These are phyloP conservation scores for Coreius guichenoti DNA, from an alignment of 2,797 vertebrate genomes.

Conservation along the genomic window DNA sequence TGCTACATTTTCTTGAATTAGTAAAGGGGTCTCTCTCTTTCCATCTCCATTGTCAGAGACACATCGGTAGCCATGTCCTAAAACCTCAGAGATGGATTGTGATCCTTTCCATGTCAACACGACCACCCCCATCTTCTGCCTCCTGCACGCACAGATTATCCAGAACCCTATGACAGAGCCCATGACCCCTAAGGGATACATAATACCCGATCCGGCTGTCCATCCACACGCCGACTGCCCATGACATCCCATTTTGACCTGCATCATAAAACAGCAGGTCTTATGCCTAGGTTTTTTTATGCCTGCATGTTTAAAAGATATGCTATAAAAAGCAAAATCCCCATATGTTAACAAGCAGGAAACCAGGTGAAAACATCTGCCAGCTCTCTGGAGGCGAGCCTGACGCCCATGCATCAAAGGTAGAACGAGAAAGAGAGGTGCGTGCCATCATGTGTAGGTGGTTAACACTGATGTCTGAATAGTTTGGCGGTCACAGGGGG, in stretches of 20 bases:
- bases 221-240: constrained; percentile 15
- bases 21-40: background rate
- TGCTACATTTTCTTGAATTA: background rate
- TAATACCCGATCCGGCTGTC: constrained; percentile 29
- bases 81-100: constrained; percentile 52
- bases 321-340: constrained; percentile 52
- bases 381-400: constrained; percentile 27
- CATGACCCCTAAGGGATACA: constrained; percentile 48
- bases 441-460: constrained; percentile 25
- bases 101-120: constrained; percentile 37
- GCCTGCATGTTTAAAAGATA: constrained; percentile 53
- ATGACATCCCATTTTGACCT: constrained; percentile 36
- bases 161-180: constrained; percentile 35
- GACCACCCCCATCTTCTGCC: background rate
- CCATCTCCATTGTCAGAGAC: background rate
- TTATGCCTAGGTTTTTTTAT: too few relatives aligned
- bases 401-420: background rate
- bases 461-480: constrained; percentile 47
- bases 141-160: constrained; percentile 42
- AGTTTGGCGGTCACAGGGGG: constrained; percentile 39
- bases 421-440: constrained; percentile 10
- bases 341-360: constrained; percentile 26
- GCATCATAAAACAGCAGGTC: constrained; percentile 35
- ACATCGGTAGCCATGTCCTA: constrained; percentile 8
- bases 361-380: constrained; percentile 46